phyloP scores from a whole-genome alignment of 2,888 invertebrate species.

The Drosophila paranaensis region DNA sequence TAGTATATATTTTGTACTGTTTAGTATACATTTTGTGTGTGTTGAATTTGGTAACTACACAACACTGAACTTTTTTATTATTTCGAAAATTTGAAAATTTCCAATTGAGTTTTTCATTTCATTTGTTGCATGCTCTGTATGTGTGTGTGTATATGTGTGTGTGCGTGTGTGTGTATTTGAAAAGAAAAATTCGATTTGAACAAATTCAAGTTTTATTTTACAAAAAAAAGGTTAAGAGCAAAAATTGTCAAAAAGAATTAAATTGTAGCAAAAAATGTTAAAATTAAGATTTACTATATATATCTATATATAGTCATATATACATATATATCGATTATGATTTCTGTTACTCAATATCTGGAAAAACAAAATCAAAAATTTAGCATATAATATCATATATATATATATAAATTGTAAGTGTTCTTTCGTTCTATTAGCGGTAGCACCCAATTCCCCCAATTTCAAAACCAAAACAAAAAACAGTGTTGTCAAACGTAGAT shows the following conservation, averaged over 20 bases:
- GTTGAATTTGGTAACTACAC: neutral
- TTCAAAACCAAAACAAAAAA: conserved; percentile 3
- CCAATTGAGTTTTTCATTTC: neutral
- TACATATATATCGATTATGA: conserved; percentile 22
- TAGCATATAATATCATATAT: conserved; percentile 28
- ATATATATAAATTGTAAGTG: conserved; percentile 32
- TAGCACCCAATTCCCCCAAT: conserved; percentile 28
- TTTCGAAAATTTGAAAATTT: conserved; percentile 1
- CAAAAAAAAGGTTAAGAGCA: conserved; percentile 22
- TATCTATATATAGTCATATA: neutral
- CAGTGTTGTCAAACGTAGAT: conserved; percentile 52
- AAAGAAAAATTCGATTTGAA: conserved; percentile 31
- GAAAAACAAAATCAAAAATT: conserved; percentile 6
- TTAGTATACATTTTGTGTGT: neutral
- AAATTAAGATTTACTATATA: neutral
- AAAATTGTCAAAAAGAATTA: conserved; percentile 6
- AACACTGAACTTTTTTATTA: conserved; percentile 7
- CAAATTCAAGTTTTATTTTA: conserved; percentile 35
- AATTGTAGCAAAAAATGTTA: conserved; percentile 15
- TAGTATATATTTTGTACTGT: neutral
- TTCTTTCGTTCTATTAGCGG: conserved; percentile 47
- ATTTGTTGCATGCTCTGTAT: conserved; percentile 20
- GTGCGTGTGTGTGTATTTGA: conserved; percentile 5
- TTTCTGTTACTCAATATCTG: conserved; percentile 22
- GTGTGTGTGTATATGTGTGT: neutral